phyloP scores from a whole-genome alignment of 2,888 invertebrate genomes.

The Neoaliturus tenellus region DNA sequence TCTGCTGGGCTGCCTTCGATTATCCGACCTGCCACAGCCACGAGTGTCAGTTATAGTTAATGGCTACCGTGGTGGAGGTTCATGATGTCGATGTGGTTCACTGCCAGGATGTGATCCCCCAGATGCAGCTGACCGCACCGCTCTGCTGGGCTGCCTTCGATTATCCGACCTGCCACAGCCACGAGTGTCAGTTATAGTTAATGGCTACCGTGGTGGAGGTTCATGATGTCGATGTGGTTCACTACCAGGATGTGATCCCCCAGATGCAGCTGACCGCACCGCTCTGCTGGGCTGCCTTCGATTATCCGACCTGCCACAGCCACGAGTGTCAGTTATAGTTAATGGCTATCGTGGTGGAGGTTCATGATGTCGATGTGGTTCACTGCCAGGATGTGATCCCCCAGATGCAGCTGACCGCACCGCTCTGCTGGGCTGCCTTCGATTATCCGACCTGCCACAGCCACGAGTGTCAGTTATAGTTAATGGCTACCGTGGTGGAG shows the following conservation, averaged over 20 bases:
- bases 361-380: conserved; percentile 91
- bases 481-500: too few relatives aligned
- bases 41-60: too few relatives aligned
- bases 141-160: too few relatives aligned
- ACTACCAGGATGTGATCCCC: conserved; percentile 98
- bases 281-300: conserved; percentile 96
- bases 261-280: conserved; percentile 92
- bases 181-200: too few relatives aligned
- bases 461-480: too few relatives aligned
- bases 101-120: too few relatives aligned
- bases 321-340: conserved; percentile 86
- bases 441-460: conserved; percentile 90
- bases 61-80: too few relatives aligned
- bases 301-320: conserved; percentile 88
- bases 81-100: too few relatives aligned
- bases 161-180: too few relatives aligned
- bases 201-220: too few relatives aligned
- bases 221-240: conserved; percentile 74
- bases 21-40: conserved; percentile 89
- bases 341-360: conserved; percentile 96
- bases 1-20: conserved; percentile 98
- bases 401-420: conserved; percentile 92
- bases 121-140: too few relatives aligned
- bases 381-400: conserved; percentile 96
- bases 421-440: conserved; percentile 97